Conservation (phyloP, 2,113 vertebrate genomes). For the Synodontis membranacea region DNA sequence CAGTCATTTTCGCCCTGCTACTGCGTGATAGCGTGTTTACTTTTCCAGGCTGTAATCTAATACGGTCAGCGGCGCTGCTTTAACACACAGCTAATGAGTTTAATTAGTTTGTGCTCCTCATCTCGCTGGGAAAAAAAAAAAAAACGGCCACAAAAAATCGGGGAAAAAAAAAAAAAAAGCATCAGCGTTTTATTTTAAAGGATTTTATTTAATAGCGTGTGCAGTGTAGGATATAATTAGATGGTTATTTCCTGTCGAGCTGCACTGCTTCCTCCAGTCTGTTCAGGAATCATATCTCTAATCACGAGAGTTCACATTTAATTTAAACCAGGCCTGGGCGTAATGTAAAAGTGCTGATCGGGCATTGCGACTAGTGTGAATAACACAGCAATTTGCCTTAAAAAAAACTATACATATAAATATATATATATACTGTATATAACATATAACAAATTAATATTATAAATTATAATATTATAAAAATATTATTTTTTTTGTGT, state of each 20-base stretch:
- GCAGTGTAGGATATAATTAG: neutral
- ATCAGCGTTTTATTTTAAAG: neutral
- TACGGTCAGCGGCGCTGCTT: too few species aligned
- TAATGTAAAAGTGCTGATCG: neutral
- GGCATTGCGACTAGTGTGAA: too few species aligned
- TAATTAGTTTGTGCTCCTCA: neutral
- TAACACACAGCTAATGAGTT: neutral
- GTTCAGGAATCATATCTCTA: neutral
- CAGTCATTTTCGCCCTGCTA: neutral
- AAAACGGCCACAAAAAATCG: neutral
- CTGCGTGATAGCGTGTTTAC: neutral
- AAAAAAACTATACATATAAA: too few species aligned
- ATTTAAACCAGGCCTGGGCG: neutral
- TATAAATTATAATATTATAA: too few species aligned
- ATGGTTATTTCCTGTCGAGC: conserved; percentile 3
- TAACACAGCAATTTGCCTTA: too few species aligned
- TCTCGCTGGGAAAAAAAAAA: neutral
- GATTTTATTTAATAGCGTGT: neutral
- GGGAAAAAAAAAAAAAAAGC: neutral
- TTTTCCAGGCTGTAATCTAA: neutral
- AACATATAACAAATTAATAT: too few species aligned
- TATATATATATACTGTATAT: too few species aligned
- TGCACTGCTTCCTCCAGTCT: neutral
- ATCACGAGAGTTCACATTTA: neutral
- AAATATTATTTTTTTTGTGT: too few species aligned